Evolutionary conservation across 2,888 invertebrate genomes (phyloP).

Genomic region (Tanypteryx hageni): DNA sequence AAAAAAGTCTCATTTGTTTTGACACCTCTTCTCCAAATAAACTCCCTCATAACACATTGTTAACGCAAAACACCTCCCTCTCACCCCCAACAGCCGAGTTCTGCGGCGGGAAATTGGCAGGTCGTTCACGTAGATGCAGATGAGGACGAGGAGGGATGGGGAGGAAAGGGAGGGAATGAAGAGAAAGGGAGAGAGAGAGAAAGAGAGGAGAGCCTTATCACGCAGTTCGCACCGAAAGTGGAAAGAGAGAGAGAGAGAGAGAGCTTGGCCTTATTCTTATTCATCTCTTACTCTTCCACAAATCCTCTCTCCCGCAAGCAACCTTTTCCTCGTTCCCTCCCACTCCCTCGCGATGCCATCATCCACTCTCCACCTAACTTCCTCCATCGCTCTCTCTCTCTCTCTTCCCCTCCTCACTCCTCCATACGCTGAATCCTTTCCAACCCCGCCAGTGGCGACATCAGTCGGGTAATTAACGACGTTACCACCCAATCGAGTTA

Average conservation of each 20-base stretch:
- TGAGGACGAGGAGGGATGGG: background rate
- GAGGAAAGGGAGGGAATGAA: background rate
- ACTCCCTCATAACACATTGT: background rate
- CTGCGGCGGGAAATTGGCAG: constrained; percentile 29
- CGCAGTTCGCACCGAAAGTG: constrained; percentile 27
- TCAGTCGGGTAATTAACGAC: constrained; percentile 65
- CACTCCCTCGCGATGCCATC: background rate
- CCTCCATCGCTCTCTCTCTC: background rate
- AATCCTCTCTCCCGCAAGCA: constrained; percentile 28
- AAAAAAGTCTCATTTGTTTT: constrained; percentile 27
- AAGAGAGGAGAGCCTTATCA: background rate
- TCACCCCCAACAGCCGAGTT: background rate
- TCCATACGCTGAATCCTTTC: constrained; percentile 38
- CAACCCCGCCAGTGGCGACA: constrained; percentile 40
- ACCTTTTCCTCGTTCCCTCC: constrained; percentile 11
- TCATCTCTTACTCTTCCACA: constrained; percentile 52
- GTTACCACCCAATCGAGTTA: constrained; percentile 66
- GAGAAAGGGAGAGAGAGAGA: background rate
- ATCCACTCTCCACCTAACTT: background rate
- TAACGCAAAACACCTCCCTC: background rate
- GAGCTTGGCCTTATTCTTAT: constrained; percentile 44
- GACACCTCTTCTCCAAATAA: constrained; percentile 35
- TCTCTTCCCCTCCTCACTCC: background rate
- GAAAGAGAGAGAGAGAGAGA: constrained; percentile 25
- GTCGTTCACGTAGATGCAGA: constrained; percentile 54